A percentile compares a stretch with the other conserved stretches of the same genome.
phyloP scores from a whole-genome alignment of 2,113 vertebrate species.

The Herpailurus yagouaroundi region DNA sequence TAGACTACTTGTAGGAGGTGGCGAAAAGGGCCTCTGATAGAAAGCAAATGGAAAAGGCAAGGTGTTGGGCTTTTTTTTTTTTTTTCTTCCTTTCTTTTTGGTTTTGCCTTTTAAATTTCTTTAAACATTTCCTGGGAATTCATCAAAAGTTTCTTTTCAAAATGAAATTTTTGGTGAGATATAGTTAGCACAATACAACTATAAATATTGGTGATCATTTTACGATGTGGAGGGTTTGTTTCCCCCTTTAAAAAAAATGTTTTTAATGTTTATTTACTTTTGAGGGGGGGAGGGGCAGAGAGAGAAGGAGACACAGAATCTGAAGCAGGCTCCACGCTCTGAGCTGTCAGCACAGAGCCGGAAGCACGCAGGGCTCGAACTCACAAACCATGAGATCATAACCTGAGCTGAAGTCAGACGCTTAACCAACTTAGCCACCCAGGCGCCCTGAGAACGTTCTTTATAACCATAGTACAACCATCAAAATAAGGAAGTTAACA shows the following conservation, averaged over 20 bases:
- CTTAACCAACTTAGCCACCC: no score
- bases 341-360: no score
- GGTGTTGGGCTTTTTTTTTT: background rate
- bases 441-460: background rate
- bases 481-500: background rate
- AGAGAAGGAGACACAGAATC: no score
- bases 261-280: background rate
- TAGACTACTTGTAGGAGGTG: background rate
- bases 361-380: no score
- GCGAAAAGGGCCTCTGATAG: background rate
- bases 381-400: no score
- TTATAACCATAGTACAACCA: background rate
- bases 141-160: constrained; percentile 40
- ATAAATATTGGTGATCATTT: background rate
- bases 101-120: background rate
- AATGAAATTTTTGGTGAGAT: background rate
- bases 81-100: background rate
- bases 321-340: no score
- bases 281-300: no score
- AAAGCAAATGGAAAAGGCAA: constrained; percentile 61
- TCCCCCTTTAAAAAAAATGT: background rate
- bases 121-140: constrained; percentile 22
- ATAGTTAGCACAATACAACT: background rate
- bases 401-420: no score
- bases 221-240: background rate